Base-by-base conservation (phyloP, 2,113 vertebrate genomes). In the Motacilla alba region DNA sequence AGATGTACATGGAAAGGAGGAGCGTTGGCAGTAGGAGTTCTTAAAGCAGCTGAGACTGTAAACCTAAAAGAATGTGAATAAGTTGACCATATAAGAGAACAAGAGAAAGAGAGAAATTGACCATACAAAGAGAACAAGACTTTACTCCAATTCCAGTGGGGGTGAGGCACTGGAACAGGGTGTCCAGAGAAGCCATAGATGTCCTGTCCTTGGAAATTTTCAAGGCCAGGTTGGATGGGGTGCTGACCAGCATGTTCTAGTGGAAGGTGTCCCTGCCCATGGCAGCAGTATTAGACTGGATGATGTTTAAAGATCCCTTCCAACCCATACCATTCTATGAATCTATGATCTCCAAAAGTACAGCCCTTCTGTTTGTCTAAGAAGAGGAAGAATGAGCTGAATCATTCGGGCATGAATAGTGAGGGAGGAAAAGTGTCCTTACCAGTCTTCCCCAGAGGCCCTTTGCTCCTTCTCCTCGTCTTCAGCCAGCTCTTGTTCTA, bases 401-500 rank as follows among this genome's bases (percentile, higher is more conserved):
- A 77, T 50, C 18, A 44, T 75, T 72, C 67, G 77, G 47, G 39
- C 14, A 35, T 3, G 28, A 87, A 11, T 19, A 81, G 37, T 15
- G 52, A 63, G 58, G 43, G 37, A 41, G 10, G 47, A 81, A n/a
- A 13, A n/a, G 35, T 26, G 13, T n/a, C 7, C 55, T 93, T 97
- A 99, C 98, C 98, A 98, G 9, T 98, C 97, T 87, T 98, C 96
- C 30, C 96, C 97, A 64, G 78, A 83, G 55, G 82, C 93, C 24
- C 83, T 95, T 49, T 94, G 93, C 49, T 97, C 96, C 26, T 94
- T 89, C 14, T 97, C 97, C 2, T 96, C 97, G 4, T 98, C 98
- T 69, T 97, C 97, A 49, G 98, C 98, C 67, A 98, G 90, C 72
- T 99, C 98, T 93, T 98, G 98, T 62, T 98, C 98, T 81, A 98